Percentiles rank a stretch among this genome's conserved stretches.
phyloP scores from a whole-genome alignment of 2,113 vertebrate species.

The Pterocles orientalis region DNA sequence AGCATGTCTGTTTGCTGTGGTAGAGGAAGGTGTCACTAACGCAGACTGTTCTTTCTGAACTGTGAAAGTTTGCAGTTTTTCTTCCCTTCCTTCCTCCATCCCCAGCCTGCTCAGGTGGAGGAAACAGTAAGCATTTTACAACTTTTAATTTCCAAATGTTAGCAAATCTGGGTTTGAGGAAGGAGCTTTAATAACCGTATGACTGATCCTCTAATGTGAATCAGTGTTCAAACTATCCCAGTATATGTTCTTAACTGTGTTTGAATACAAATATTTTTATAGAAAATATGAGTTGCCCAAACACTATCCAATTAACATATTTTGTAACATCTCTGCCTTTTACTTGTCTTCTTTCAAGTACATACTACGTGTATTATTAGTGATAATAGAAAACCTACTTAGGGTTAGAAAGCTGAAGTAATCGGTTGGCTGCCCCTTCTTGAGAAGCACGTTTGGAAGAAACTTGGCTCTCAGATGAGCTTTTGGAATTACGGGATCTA shows the following conservation, averaged over 20 bases:
- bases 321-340: conserved; percentile 22
- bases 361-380: conserved; percentile 9
- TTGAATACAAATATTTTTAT: conserved; percentile 49
- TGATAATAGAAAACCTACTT: conserved; percentile 50
- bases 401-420: conserved; percentile 34
- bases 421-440: conserved; percentile 32
- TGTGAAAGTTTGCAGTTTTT: background rate
- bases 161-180: background rate
- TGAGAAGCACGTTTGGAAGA: background rate
- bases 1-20: background rate
- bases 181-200: conserved; percentile 13
- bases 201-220: background rate
- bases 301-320: conserved; percentile 23
- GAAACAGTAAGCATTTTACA: background rate
- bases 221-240: background rate
- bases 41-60: background rate
- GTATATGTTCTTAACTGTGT: conserved; percentile 4
- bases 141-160: background rate
- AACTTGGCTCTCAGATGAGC: background rate
- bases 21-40: background rate
- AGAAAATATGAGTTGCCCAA: conserved; percentile 53
- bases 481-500: conserved; percentile 8
- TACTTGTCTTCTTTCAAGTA: conserved; percentile 49
- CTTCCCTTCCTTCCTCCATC: background rate
- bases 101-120: background rate